Percentiles rank a stretch among this genome's conserved stretches.
Evolutionary conservation across 2,113 vertebrate genomes (phyloP).

Genomic region (Piliocolobus tephrosceles): DNA sequence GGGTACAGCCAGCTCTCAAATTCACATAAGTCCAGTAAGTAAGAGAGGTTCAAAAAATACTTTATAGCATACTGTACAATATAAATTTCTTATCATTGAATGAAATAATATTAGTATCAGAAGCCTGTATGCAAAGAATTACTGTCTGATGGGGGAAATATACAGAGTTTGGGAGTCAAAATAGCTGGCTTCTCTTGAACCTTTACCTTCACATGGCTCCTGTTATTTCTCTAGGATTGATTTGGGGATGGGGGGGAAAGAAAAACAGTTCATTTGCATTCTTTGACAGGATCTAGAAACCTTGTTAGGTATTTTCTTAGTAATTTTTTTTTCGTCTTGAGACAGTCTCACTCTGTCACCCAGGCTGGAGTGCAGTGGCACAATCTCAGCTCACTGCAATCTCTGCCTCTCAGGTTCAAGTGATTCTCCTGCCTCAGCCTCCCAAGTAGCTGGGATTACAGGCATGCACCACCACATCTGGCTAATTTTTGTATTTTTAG

Average conservation of each 20-base stretch:
- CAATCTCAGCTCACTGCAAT: too few relatives aligned
- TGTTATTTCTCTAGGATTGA: slow-evolving; percentile 5
- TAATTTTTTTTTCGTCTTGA: neutral
- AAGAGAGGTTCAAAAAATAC: slow-evolving; percentile 21
- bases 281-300: neutral
- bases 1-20: slow-evolving; percentile 44
- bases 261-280: neutral
- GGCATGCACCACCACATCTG: too few relatives aligned
- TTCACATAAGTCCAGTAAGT: slow-evolving; percentile 8
- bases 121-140: neutral
- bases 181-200: slow-evolving; percentile 25
- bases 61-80: neutral
- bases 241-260: neutral
- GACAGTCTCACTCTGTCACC: too few relatives aligned
- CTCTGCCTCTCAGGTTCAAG: too few relatives aligned
- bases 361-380: too few relatives aligned
- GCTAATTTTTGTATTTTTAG: too few relatives aligned
- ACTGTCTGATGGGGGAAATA: neutral
- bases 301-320: slow-evolving; percentile 16
- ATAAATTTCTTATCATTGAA: slow-evolving; percentile 6
- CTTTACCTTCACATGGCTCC: neutral
- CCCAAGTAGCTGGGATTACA: too few relatives aligned
- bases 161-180: neutral
- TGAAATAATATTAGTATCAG: slow-evolving; percentile 22
- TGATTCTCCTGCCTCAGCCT: too few relatives aligned